phyloP scores from a whole-genome alignment of 2,113 vertebrate species.

The Serilophus lunatus region DNA sequence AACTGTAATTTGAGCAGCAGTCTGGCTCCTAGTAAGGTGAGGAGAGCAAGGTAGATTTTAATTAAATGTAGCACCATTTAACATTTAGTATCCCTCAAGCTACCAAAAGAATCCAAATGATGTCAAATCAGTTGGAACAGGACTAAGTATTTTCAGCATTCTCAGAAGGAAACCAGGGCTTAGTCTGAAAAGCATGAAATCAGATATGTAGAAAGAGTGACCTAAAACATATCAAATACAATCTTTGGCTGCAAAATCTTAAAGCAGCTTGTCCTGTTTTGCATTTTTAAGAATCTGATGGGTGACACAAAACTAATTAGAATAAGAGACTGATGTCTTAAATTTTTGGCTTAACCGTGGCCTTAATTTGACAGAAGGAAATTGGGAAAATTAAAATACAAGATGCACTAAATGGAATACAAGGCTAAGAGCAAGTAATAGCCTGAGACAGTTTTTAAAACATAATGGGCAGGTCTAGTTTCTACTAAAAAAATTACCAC shows the following conservation, averaged over 20 bases:
- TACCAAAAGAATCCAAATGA: neutral
- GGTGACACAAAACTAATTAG: slow-evolving; percentile 42
- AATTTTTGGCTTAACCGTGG: slow-evolving; percentile 22
- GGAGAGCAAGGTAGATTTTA: neutral
- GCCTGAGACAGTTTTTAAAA: neutral
- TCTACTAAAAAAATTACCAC: neutral
- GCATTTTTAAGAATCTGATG: slow-evolving; percentile 29
- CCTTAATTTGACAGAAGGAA: slow-evolving; percentile 42
- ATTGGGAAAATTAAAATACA: slow-evolving; percentile 17
- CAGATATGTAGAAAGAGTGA: slow-evolving; percentile 47
- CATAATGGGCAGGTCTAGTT: neutral
- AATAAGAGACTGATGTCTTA: slow-evolving; percentile 25
- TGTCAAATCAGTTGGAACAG: neutral
- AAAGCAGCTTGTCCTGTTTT: neutral
- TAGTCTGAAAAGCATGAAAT: slow-evolving; percentile 33
- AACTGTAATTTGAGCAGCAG: neutral
- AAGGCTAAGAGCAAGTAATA: neutral
- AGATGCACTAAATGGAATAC: neutral
- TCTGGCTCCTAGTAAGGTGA: neutral
- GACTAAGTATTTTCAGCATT: neutral
- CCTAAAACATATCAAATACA: slow-evolving; percentile 38
- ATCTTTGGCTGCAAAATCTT: neutral
- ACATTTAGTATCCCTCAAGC: neutral
- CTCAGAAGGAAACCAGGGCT: neutral
- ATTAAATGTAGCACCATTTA: neutral